A percentile compares a stretch with the other conserved stretches of the same genome.
phyloP scores from a whole-genome alignment of 2,113 vertebrate species.

The Seriola aureovittata region DNA sequence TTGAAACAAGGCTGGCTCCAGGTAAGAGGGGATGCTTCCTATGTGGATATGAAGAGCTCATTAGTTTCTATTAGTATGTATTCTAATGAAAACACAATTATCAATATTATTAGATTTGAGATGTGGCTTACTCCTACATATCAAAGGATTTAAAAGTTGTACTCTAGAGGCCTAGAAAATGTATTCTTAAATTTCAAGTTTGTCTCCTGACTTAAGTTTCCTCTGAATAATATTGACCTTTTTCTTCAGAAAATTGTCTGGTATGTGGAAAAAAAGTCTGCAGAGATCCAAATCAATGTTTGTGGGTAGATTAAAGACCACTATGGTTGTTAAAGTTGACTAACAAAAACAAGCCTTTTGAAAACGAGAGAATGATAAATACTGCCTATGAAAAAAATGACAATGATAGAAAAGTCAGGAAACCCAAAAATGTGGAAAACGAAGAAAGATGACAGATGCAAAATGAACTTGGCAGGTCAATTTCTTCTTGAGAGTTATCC shows the following conservation, averaged over 20 bases:
- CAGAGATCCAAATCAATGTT: not conserved
- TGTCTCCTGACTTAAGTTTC: not conserved
- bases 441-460: not conserved
- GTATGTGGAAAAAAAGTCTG: not conserved
- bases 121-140: not conserved
- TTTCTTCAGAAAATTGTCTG: not conserved
- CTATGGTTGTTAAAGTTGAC: not conserved
- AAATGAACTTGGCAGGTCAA: constrained; percentile 12
- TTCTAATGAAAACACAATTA: too few relatives aligned
- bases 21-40: too few relatives aligned
- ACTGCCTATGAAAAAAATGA: not conserved
- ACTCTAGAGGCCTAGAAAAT: not conserved
- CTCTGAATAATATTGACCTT: not conserved
- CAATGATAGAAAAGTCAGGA: not conserved
- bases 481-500: constrained; percentile 3
- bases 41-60: too few relatives aligned
- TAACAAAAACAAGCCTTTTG: not conserved
- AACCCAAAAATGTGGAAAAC: not conserved
- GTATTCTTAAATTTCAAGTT: not conserved
- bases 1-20: too few relatives aligned
- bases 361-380: not conserved
- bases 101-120: too few relatives aligned
- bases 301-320: not conserved
- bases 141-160: not conserved
- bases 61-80: too few relatives aligned